phyloP scores from a whole-genome alignment of 1,140 invertebrate genomes.

The Sycobia sp. region DNA sequence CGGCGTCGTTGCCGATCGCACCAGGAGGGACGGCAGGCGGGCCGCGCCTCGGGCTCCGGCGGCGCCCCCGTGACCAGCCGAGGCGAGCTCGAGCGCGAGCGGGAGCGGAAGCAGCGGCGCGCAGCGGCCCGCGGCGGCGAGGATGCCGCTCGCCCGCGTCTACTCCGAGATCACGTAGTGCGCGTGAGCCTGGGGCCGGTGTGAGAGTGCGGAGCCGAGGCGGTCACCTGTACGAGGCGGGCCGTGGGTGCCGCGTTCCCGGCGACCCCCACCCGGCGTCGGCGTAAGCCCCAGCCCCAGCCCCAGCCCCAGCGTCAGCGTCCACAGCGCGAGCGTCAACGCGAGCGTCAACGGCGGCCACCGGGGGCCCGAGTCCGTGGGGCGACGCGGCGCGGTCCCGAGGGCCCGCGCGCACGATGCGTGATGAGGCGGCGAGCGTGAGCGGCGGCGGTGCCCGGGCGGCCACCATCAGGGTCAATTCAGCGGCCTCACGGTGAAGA shows the following conservation, averaged over 20 bases:
- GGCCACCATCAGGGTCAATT: slow-evolving; percentile 9
- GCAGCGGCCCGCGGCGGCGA: slow-evolving; percentile 7
- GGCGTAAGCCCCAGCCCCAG: background rate
- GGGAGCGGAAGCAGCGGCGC: background rate
- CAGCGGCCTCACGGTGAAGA: slow-evolving; percentile 67
- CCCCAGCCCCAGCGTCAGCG: background rate
- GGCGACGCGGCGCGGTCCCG: too few relatives aligned
- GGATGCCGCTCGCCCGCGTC: slow-evolving; percentile 30
- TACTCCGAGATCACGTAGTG: slow-evolving; percentile 29
- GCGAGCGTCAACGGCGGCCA: too few relatives aligned
- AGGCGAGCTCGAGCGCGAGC: background rate
- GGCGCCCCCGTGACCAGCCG: background rate
- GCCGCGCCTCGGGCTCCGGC: background rate
- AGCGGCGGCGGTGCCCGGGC: slow-evolving; percentile 1
- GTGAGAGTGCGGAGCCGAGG: too few relatives aligned
- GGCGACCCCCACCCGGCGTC: too few relatives aligned
- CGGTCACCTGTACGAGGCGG: too few relatives aligned
- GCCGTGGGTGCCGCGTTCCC: too few relatives aligned
- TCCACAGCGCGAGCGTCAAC: too few relatives aligned
- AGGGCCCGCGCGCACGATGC: background rate
- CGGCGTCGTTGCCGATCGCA: slow-evolving; percentile 48
- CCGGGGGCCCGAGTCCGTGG: too few relatives aligned
- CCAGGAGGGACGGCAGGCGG: slow-evolving; percentile 28
- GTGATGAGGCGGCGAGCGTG: background rate
- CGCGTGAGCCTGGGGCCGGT: too few relatives aligned